Conservation (phyloP, 2,888 invertebrate genomes). For the Archips xylosteana region DNA sequence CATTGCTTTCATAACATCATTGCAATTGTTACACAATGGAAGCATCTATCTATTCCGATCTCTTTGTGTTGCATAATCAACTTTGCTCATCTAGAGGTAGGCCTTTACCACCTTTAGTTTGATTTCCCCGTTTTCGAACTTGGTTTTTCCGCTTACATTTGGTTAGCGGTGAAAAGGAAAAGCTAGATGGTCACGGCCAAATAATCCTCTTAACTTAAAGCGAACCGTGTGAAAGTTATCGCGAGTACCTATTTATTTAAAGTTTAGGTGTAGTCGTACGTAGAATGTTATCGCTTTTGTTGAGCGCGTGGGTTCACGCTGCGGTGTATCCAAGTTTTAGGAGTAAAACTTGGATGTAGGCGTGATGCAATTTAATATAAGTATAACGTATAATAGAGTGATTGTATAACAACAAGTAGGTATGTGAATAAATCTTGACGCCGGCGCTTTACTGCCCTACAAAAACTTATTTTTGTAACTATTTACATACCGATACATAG, state of each 20-base stretch:
- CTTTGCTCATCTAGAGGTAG: not conserved
- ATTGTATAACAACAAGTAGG: not conserved
- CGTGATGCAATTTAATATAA: not conserved
- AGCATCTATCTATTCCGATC: no score
- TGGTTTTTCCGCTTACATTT: not conserved
- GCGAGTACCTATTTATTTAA: not conserved
- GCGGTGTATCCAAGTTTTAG: constrained; percentile 7
- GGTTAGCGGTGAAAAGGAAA: not conserved
- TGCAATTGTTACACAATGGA: no score
- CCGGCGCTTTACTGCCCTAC: no score
- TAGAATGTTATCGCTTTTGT: constrained; percentile 5
- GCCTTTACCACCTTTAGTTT: not conserved
- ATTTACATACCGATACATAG: no score
- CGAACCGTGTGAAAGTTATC: not conserved
- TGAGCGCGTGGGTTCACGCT: constrained; percentile 2
- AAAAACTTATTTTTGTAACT: no score
- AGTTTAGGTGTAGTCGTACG: not conserved
- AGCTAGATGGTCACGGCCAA: not conserved
- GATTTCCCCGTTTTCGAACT: no score
- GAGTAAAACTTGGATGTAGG: not conserved
- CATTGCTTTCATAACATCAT: no score
- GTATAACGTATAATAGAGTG: not conserved
- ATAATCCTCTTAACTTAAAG: constrained; percentile 1
- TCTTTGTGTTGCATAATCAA: not conserved
- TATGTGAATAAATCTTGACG: not conserved